Evolutionary conservation across 2,888 invertebrate species (phyloP).

Genomic region (Lasioglossum pauxillum): DNA sequence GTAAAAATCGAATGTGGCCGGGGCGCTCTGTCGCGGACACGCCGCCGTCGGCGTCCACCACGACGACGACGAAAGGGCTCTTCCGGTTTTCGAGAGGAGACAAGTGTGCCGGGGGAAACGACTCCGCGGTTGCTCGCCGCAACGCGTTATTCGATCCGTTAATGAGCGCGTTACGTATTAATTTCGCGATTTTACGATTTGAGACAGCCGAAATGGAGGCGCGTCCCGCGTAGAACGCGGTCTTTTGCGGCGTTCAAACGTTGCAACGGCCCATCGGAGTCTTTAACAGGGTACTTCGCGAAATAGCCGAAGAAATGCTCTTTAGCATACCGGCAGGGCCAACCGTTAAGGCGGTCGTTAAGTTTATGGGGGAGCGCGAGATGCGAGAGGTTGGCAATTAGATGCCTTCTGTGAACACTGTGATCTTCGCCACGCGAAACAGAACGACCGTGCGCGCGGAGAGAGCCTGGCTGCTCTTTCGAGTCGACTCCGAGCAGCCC

Average conservation of each 20-base stretch:
- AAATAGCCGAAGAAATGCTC: conserved; percentile 74
- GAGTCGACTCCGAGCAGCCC: not conserved
- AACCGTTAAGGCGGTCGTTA: conserved; percentile 81
- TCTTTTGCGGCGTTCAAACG: conserved; percentile 60
- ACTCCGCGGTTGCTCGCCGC: not conserved
- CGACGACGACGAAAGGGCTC: not conserved
- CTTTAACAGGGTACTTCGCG: conserved; percentile 78
- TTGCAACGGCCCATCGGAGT: conserved; percentile 71
- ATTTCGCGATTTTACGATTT: conserved; percentile 41
- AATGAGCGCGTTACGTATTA: conserved; percentile 35
- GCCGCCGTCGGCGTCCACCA: conserved; percentile 13
- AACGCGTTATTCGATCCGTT: conserved; percentile 13
- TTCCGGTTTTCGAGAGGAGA: not conserved
- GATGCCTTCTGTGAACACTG: conserved; percentile 80
- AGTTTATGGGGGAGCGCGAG: conserved; percentile 81
- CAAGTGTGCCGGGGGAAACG: not conserved
- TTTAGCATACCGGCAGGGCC: conserved; percentile 79
- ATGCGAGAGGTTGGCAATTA: conserved; percentile 80
- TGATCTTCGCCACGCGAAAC: conserved; percentile 81
- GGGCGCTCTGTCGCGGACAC: conserved; percentile 27
- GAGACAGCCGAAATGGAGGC: conserved; percentile 34
- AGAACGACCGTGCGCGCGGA: conserved; percentile 63
- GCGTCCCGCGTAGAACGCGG: conserved; percentile 43
- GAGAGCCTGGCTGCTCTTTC: conserved; percentile 4
- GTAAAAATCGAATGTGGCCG: conserved; percentile 64